These are phyloP conservation scores for Mormyrus hasselquistii DNA, from an alignment of 2,797 vertebrate genomes.

Conservation along the genomic window DNA sequence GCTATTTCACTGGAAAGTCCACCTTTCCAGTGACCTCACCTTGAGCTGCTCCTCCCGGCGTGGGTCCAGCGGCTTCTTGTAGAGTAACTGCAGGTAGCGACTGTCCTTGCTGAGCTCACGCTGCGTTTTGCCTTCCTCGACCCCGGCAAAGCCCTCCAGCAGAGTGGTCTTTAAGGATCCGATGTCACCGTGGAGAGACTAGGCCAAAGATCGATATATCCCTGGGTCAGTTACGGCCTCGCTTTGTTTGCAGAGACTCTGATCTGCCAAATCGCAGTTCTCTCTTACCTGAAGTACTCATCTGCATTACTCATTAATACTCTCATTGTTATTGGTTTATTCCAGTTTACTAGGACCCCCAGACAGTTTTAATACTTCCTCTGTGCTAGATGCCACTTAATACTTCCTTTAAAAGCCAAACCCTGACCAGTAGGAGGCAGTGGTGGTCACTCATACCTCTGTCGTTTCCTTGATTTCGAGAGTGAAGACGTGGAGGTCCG, in stretches of 20 bases:
- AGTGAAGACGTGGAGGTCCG: conserved; percentile 77
- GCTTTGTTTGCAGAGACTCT: background rate
- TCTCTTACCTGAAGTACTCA: background rate
- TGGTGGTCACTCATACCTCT: conserved; percentile 62
- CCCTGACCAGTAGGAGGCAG: background rate
- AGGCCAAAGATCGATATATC: conserved; percentile 12
- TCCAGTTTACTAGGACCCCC: background rate
- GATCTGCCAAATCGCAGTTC: background rate
- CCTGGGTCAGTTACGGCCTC: background rate
- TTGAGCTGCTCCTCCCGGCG: conserved; percentile 89
- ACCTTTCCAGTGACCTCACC: conserved; percentile 53
- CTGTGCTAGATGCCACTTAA: background rate
- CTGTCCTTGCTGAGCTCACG: conserved; percentile 69
- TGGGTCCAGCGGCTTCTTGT: conserved; percentile 88
- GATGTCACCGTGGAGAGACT: conserved; percentile 91
- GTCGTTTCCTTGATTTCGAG: conserved; percentile 91
- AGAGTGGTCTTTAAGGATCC: conserved; percentile 81
- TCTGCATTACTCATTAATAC: background rate
- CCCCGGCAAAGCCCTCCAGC: conserved; percentile 85
- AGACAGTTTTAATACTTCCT: background rate
- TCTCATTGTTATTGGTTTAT: background rate
- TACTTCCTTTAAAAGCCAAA: background rate
- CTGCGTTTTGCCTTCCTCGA: conserved; percentile 80
- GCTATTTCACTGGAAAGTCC: background rate
- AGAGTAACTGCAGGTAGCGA: conserved; percentile 81